Conservation (phyloP, 1,140 invertebrate genomes). For the Solenopsis invicta region DNA sequence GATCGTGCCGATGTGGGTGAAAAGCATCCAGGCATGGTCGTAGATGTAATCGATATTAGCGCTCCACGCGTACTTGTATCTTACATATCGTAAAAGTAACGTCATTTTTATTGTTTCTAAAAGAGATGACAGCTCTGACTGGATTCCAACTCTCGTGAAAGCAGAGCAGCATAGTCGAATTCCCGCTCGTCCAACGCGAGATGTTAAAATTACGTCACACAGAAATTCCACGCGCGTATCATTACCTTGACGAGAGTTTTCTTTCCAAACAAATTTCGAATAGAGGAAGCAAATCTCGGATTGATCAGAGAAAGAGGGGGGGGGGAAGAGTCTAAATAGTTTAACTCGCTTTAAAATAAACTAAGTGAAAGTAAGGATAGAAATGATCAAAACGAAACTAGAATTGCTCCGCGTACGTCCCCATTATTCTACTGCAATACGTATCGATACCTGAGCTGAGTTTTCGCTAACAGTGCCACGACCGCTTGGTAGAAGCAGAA, state of each 20-base stretch:
- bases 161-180: background rate
- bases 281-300: background rate
- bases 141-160: background rate
- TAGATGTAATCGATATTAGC: constrained; percentile 84
- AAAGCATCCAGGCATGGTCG: constrained; percentile 82
- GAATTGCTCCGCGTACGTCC: background rate
- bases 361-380: background rate
- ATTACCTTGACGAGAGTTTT: background rate
- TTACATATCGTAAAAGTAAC: constrained; percentile 20
- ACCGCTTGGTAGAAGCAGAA: constrained; percentile 83
- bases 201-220: background rate
- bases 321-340: background rate
- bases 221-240: background rate
- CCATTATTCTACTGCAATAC: background rate
- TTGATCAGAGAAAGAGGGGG: background rate
- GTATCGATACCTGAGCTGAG: constrained; percentile 79
- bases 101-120: background rate
- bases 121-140: background rate
- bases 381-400: constrained; percentile 5
- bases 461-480: constrained; percentile 81
- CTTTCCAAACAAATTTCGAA: constrained; percentile 12
- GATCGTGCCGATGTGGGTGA: constrained; percentile 79
- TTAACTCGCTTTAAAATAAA: background rate
- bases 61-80: constrained; percentile 81
- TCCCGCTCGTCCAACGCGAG: background rate